Base-by-base conservation (phyloP, 2,888 invertebrate genomes). In the Vanessa cardui region DNA sequence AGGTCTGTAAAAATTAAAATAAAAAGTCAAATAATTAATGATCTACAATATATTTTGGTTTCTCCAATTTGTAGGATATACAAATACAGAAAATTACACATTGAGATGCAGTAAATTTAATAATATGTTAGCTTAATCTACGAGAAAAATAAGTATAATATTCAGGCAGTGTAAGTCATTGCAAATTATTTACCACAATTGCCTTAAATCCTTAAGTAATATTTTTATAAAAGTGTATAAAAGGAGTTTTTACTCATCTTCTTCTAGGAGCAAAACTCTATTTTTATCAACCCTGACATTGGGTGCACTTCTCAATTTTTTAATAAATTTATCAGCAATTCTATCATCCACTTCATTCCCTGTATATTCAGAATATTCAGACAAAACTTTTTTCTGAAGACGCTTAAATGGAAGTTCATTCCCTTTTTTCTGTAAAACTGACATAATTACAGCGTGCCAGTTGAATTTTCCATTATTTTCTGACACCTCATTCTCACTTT, bases 301-400 rank as follows among this genome's bases (percentile, higher is more conserved):
- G n/a, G 94, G 88, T 33, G 94, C 93, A 85, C 96, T 96, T 69
- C 94, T 94, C 20, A 97, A 78, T 79, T 95, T 95, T 78, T 96
- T 97, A 47, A 94, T 94, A 79, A 96, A 95, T 80, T 96, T 96
- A 74, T 95, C 94, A 61, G 94, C 88, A 76, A 95, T 94, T 79
- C 96, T 95, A 72, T 95, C 95, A 69, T 94, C 89, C 6, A 94
- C 86, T 62, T 94, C 94, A 56, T 85, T 78, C 1, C 92, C 88
- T 21, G 94, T 93, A 33, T 88, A 86, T 76, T 92, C 90, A 46
- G 89, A 81, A 71, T 95, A 96, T 75, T 94, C 95, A 58, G 94
- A 93, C 1, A 96, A 80, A 8, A 97, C 95, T 87, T 96, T 97
- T 81, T 96, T 96, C 76, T 95, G 95, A 20, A 98, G 86, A 77